phyloP scores from a whole-genome alignment of 2,113 vertebrate species.

The Podarcis muralis region DNA sequence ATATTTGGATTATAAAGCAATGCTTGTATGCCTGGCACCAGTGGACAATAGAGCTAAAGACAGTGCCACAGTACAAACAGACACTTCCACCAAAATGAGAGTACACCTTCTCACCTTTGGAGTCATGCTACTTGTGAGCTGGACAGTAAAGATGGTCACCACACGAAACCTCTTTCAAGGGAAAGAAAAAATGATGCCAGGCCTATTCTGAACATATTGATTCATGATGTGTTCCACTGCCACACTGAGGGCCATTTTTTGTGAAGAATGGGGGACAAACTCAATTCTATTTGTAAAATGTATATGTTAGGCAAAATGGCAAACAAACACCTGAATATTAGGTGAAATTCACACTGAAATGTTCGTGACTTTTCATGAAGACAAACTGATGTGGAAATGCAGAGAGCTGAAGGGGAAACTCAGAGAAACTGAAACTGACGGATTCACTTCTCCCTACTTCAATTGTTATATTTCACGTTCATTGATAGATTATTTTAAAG shows the following conservation, averaged over 20 bases:
- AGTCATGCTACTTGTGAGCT: not conserved
- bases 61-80: not conserved
- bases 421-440: too few relatives aligned
- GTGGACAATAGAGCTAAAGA: not conserved
- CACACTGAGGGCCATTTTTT: not conserved
- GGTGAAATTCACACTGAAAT: too few relatives aligned
- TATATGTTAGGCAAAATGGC: too few relatives aligned
- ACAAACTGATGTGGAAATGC: not conserved
- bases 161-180: too few relatives aligned
- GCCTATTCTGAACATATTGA: not conserved
- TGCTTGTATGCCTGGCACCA: not conserved
- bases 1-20: conserved; percentile 42
- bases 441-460: not conserved
- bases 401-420: not conserved
- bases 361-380: too few relatives aligned
- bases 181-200: not conserved
- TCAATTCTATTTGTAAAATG: too few relatives aligned
- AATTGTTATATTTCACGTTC: not conserved
- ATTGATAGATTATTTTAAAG: not conserved
- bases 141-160: not conserved
- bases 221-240: not conserved
- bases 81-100: not conserved
- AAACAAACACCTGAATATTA: too few relatives aligned
- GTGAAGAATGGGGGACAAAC: too few relatives aligned
- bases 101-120: not conserved